These are phyloP conservation scores for Cryptocheilus praepositus DNA, from an alignment of 2,888 invertebrate species.

Conservation along the genomic window DNA sequence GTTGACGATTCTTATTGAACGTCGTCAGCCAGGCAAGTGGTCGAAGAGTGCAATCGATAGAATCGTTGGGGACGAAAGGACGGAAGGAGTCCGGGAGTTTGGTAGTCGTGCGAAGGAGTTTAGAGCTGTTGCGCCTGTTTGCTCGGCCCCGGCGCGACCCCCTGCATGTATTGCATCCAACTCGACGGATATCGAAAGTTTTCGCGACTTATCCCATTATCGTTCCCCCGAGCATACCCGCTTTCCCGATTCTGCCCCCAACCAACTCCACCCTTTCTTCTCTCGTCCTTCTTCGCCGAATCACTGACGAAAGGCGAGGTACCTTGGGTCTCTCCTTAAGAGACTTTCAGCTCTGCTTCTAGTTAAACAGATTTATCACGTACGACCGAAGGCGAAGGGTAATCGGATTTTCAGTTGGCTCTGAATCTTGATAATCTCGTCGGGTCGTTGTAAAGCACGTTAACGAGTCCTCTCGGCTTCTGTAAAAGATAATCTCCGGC, in stretches of 20 bases:
- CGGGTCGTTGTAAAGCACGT: constrained; percentile 20
- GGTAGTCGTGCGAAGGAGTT: constrained; percentile 7
- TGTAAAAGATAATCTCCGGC: no score
- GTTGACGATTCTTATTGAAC: no score
- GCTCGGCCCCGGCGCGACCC: constrained; percentile 20
- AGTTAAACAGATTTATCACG: constrained; percentile 46
- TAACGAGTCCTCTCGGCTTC: no score
- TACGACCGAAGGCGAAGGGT: constrained; percentile 22
- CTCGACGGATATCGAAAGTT: constrained; percentile 53
- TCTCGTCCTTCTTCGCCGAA: not conserved
- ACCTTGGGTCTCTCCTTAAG: not conserved
- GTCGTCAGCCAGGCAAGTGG: no score
- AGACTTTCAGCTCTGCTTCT: constrained; percentile 14
- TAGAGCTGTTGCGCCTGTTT: not conserved
- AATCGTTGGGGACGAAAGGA: not conserved
- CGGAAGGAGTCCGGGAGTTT: no score
- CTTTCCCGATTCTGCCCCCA: not conserved
- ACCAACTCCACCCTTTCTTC: no score
- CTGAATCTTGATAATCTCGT: constrained; percentile 27
- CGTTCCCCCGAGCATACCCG: constrained; percentile 17
- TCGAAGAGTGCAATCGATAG: no score
- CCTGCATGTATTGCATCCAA: constrained; percentile 35
- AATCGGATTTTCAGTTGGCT: constrained; percentile 32
- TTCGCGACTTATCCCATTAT: constrained; percentile 60
- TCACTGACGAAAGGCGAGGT: not conserved